A percentile compares a stretch with the other conserved stretches of the same genome.
phyloP scores from a whole-genome alignment of 1,140 invertebrate genomes.

The Drosophila arawakana region DNA sequence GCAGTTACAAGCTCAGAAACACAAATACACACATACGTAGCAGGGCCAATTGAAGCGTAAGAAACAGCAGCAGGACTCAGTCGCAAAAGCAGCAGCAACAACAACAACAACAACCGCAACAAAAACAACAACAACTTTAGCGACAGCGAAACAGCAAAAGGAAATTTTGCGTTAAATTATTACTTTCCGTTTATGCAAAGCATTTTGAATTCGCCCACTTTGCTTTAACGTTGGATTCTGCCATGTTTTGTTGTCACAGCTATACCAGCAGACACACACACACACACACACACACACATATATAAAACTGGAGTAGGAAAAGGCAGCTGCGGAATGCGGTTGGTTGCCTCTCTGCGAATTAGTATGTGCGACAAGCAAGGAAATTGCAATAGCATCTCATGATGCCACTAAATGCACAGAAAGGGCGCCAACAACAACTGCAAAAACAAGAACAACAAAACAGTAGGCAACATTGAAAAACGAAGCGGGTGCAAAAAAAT shows the following conservation, averaged over 20 bases:
- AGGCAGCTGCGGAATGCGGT: slow-evolving; percentile 28
- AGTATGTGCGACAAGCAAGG: slow-evolving; percentile 82
- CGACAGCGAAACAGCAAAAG: slow-evolving; percentile 67
- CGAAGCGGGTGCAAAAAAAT: slow-evolving; percentile 62
- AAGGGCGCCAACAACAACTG: slow-evolving; percentile 38
- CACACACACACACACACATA: slow-evolving; percentile 25
- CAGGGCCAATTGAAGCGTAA: slow-evolving; percentile 74
- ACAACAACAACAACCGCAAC: slow-evolving; percentile 17
- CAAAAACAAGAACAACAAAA: slow-evolving; percentile 33
- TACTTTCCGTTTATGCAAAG: slow-evolving; percentile 83
- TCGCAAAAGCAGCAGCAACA: slow-evolving; percentile 25
- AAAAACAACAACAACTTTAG: slow-evolving; percentile 30
- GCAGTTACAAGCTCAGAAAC: slow-evolving; percentile 58
- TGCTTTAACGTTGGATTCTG: slow-evolving; percentile 60
- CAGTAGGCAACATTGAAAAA: slow-evolving; percentile 46
- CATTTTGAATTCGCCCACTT: slow-evolving; percentile 77
- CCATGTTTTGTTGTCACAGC: slow-evolving; percentile 58
- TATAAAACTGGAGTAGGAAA: not conserved
- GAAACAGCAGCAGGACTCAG: slow-evolving; percentile 67
- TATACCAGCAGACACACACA: slow-evolving; percentile 27
- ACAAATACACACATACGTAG: slow-evolving; percentile 33
- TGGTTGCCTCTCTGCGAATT: slow-evolving; percentile 70
- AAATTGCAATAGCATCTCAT: slow-evolving; percentile 83
- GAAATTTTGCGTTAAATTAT: slow-evolving; percentile 84
- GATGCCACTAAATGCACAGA: slow-evolving; percentile 79